Percentiles rank a stretch among this genome's conserved stretches.
Evolutionary conservation across 2,797 vertebrate species (phyloP).

Genomic region (Paramormyrops hopkinsi): DNA sequence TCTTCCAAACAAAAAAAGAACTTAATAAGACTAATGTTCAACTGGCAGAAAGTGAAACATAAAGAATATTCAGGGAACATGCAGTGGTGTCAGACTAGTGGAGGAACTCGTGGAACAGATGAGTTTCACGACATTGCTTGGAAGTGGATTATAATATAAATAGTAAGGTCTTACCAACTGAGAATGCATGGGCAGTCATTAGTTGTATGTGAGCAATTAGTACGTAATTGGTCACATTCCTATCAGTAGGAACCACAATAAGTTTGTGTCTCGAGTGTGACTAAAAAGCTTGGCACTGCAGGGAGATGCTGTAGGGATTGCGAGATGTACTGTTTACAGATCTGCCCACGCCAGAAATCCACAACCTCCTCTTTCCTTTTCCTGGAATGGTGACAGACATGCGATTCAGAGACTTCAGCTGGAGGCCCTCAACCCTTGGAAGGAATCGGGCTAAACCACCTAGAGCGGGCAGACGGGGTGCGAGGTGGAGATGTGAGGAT

Average conservation of each 20-base stretch:
- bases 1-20: neutral
- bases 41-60: neutral
- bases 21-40: neutral
- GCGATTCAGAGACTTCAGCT: neutral
- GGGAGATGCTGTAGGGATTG: neutral
- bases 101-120: neutral
- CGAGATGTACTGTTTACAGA: neutral
- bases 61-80: neutral
- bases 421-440: neutral
- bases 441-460: neutral
- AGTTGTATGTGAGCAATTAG: neutral
- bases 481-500: neutral
- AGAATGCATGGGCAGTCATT: neutral
- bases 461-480: neutral
- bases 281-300: neutral
- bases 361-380: neutral
- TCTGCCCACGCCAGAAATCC: neutral
- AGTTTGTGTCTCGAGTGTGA: neutral
- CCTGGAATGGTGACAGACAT: conserved; percentile 6
- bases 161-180: neutral
- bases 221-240: neutral
- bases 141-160: neutral
- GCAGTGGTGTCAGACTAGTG: neutral
- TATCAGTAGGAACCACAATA: neutral
- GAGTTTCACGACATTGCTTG: neutral